Base-by-base conservation (phyloP, 2,113 vertebrate species). In the Maccullochella peelii region DNA sequence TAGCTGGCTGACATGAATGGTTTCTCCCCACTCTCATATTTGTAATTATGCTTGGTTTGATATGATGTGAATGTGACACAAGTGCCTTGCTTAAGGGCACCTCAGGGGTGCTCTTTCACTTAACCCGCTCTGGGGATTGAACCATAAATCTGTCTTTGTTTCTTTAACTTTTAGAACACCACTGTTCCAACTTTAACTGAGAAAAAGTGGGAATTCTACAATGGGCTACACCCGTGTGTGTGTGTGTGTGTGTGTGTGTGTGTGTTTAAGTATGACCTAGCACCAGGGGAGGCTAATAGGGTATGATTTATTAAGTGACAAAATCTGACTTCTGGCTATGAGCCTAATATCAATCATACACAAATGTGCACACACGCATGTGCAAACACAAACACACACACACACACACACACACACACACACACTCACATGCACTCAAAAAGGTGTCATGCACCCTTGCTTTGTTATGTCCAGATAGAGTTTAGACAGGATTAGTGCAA, bases 251-350 rank as follows among this genome's bases (percentile, higher is more conserved):
- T 72, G 6, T 67, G 68, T 58, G 57, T 63, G n/a, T 65, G 65
- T 66, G 59, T 33, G 50, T 21, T 20, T 68, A 16, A 58, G 69
- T 52, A 1, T 73, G 73, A 78, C 25, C 36, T 4, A 38, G 62
- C 77, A 78, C 63, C 74, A 23, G 25, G 36, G 75, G 84, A 75
- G 73, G 58, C 77, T 81, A 82, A 76, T 75, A 57, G 69, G 42
- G 2, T 40, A 52, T 79, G 73, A 89, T 86, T 86, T 84, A 89
- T 86, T 36, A 70, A 71, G 74, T 58, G 81, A 47, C 63, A 79
- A 62, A 69, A 77, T 66, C 59, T 54, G 58, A 71, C 65, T 21
- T 49, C 62, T 79, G 82, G 82, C 66, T 49, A 58, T 10, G 33
- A 68, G 42, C 44, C 52, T 65, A 67, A 77, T 54, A 76, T 67